Conservation (phyloP, 1,140 invertebrate genomes). For the Luehdorfia chinensis region DNA sequence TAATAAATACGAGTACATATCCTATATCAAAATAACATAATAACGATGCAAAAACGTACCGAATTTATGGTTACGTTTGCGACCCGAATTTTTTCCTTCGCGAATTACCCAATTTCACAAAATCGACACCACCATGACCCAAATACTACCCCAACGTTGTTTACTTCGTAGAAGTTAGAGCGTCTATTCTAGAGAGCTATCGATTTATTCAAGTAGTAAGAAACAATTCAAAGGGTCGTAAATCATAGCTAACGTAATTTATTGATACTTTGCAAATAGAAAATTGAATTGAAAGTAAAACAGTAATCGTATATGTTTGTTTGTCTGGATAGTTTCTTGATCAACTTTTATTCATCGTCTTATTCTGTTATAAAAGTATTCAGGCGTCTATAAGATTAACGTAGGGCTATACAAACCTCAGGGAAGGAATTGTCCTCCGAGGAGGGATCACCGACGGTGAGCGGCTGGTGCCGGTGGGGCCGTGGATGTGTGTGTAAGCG, state of each 20-base stretch:
- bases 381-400: too few species aligned
- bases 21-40: too few species aligned
- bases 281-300: slow-evolving; percentile 3
- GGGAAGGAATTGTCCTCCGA: too few species aligned
- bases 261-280: slow-evolving; percentile 7
- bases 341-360: too few species aligned
- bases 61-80: too few species aligned
- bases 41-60: too few species aligned
- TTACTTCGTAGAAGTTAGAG: slow-evolving; percentile 4
- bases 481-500: too few species aligned
- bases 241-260: slow-evolving; percentile 6
- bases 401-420: too few species aligned
- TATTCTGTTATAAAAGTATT: too few species aligned
- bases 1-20: too few species aligned
- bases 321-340: neutral
- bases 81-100: neutral
- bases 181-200: slow-evolving; percentile 1
- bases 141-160: neutral
- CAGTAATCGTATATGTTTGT: neutral
- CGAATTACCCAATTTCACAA: slow-evolving; percentile 3
- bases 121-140: slow-evolving; percentile 1
- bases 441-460: too few species aligned
- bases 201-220: slow-evolving; percentile 9
- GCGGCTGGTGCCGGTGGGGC: too few species aligned
- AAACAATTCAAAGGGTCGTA: slow-evolving; percentile 10